Percentiles rank a stretch among this genome's conserved stretches.
These are phyloP conservation scores for Muscicapa comitata DNA, from an alignment of 2,797 vertebrate species.

Conservation along the genomic window DNA sequence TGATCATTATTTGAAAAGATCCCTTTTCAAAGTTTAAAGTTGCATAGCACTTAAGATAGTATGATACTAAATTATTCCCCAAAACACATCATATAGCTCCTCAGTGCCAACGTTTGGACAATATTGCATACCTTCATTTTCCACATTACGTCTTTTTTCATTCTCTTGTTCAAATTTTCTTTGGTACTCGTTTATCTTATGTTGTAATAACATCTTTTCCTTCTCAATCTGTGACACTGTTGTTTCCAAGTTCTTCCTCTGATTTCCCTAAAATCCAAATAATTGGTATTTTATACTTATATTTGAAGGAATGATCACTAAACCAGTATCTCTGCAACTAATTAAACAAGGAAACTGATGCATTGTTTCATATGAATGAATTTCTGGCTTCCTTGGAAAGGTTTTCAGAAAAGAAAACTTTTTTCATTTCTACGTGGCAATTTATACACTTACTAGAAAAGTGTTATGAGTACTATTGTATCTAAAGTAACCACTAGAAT, in stretches of 20 bases:
- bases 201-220: conserved; percentile 93
- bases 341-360: neutral
- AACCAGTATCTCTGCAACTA: neutral
- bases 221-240: conserved; percentile 90
- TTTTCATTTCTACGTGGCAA: neutral
- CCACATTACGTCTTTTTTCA: conserved; percentile 92
- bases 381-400: neutral
- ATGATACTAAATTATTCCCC: neutral
- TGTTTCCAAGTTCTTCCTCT: conserved; percentile 87
- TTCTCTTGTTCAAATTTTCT: conserved; percentile 95
- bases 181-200: conserved; percentile 91
- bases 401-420: neutral
- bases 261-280: conserved; percentile 74
- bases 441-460: neutral
- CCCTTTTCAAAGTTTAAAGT: neutral
- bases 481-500: neutral
- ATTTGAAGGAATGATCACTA: neutral
- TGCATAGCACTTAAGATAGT: neutral
- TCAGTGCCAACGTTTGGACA: neutral
- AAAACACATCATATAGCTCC: neutral
- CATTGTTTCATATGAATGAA: neutral
- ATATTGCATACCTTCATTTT: conserved; percentile 89
- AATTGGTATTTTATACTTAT: neutral
- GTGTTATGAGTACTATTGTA: fast-evolving
- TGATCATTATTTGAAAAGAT: neutral